Evolutionary conservation across 2,888 invertebrate species (phyloP), one percentile per base, ranked within the genome.

Genomic region (Pristionchus mayeri): DNA sequence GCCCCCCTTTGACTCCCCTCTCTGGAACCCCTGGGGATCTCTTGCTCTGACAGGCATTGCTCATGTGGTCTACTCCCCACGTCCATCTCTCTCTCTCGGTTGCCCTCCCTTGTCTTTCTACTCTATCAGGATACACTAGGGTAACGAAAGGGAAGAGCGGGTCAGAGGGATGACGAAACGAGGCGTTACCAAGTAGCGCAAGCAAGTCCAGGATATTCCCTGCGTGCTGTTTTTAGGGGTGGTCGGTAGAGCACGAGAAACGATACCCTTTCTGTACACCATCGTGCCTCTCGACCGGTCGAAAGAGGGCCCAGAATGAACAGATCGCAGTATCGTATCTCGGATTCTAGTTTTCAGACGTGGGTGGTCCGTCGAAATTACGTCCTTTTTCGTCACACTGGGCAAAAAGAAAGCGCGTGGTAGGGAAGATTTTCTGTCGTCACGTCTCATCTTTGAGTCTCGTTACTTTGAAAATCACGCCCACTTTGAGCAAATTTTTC

Each of bases 41-140:
- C 71, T 71, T 71, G 71, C 40, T 71, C 71, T 71, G 71, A 71
- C 71, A 71, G 71, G 71, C 71, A 71, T 71, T 71, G 40, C 71
- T 71, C 71, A 71, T 71, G n/a, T 40, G 71, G 71, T 71, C 71
- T 24, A 60, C 24, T 13, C 27, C 21, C 57, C 57, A n/a, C 57
- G 27, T 60, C 60, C 60, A 60, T 63, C 63, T 24, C 57, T 24
- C 24, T 18, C 54, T 71, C 71, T 40, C 21, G 40, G 7, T 9
- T 71, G n/a, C 71, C 40, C n/a, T 40, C 40, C 71, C 71, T 37
- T 44, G 71, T 71, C 71, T 71, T 40, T 21, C 40, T 34, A 71
- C 71, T 71, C 71, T 40, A 71, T 71, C 71, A 71, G 71, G 30
- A 24, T 4, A 71, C n/a, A 34, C 2, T 1, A 40, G 7, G 24